Conservation (phyloP, 2,113 vertebrate species). For the Siniperca knerii region DNA sequence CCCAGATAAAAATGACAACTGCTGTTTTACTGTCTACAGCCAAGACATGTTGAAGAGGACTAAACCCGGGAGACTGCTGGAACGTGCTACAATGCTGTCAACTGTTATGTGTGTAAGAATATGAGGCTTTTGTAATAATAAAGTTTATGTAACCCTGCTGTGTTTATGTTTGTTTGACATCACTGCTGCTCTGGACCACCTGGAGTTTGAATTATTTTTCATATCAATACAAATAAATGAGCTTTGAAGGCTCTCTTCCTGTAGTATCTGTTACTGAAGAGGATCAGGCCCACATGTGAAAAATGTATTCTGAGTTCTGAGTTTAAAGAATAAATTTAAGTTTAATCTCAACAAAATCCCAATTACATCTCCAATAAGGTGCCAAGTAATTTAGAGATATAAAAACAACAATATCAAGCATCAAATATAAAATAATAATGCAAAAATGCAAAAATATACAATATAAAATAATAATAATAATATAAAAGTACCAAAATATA, state of each 20-base stretch:
- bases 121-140: slow-evolving; percentile 65
- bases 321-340: too few species aligned
- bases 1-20: not conserved
- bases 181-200: not conserved
- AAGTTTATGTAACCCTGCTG: slow-evolving; percentile 38
- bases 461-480: not conserved
- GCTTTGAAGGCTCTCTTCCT: not conserved
- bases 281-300: too few species aligned
- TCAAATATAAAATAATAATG: not conserved
- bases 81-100: not conserved
- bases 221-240: not conserved
- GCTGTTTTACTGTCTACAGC: slow-evolving; percentile 37
- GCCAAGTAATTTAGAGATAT: not conserved
- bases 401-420: not conserved
- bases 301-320: too few species aligned
- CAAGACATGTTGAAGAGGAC: slow-evolving; percentile 33
- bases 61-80: slow-evolving; percentile 11
- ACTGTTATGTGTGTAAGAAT: slow-evolving; percentile 53
- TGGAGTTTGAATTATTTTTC: not conserved
- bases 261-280: not conserved
- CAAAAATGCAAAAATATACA: not conserved
- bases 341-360: not conserved
- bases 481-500: not conserved
- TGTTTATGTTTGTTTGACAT: not conserved
- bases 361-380: not conserved